phyloP scores from a whole-genome alignment of 2,797 vertebrate genomes.

The Sebastes reedi region DNA sequence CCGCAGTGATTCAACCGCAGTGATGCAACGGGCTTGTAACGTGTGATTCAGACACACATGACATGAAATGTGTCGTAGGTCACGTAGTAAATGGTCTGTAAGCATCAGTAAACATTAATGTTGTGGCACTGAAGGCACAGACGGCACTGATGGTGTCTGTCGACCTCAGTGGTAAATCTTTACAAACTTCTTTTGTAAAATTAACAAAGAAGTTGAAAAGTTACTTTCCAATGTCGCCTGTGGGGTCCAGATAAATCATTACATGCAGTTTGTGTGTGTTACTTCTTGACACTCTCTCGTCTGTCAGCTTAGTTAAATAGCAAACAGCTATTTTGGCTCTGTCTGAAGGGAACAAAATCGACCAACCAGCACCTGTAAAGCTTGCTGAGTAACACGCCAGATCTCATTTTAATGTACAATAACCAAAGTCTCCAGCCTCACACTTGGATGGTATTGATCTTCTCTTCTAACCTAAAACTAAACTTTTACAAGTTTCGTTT shows the following conservation, averaged over 20 bases:
- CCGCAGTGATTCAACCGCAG: background rate
- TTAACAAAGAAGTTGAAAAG: background rate
- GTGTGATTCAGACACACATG: slow-evolving; percentile 75
- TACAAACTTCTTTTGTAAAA: background rate
- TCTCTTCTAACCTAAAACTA: background rate
- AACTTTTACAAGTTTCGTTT: too few species aligned
- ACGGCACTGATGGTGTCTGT: background rate
- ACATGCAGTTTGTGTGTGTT: background rate
- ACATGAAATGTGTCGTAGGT: slow-evolving; percentile 33
- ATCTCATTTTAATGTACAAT: background rate
- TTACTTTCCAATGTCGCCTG: background rate
- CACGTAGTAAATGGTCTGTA: slow-evolving; percentile 51
- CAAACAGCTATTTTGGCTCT: background rate
- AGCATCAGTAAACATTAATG: background rate
- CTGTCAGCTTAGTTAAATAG: background rate
- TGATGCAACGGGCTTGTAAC: slow-evolving; percentile 46
- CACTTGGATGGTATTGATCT: background rate
- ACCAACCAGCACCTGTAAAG: background rate
- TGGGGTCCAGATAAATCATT: slow-evolving; percentile 14
- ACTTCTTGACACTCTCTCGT: background rate
- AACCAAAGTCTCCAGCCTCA: background rate
- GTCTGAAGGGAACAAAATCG: background rate
- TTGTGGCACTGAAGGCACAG: too few species aligned
- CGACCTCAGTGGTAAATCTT: slow-evolving; percentile 9
- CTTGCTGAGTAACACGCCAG: background rate